Percentiles rank a stretch among this genome's conserved stretches.
Evolutionary conservation across 2,888 invertebrate genomes (phyloP).

Genomic region (Sminthurinus aureus): DNA sequence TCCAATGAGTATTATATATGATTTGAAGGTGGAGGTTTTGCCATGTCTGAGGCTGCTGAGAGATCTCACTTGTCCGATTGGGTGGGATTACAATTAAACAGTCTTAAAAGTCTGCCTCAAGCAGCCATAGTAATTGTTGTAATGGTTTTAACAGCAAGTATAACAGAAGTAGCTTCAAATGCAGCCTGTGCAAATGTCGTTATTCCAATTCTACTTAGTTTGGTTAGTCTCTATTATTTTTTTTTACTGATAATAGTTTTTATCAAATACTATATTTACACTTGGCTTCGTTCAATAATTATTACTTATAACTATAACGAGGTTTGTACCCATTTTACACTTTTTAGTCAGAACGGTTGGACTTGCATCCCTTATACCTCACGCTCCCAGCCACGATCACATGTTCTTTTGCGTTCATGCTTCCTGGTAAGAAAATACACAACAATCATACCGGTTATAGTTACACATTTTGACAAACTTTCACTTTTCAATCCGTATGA

Average conservation of each 20-base stretch:
- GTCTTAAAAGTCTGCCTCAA: conserved; percentile 71
- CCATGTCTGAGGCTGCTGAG: conserved; percentile 85
- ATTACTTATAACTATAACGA: not conserved
- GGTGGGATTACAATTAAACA: conserved; percentile 76
- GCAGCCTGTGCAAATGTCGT: conserved; percentile 90
- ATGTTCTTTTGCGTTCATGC: conserved; percentile 77
- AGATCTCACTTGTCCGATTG: conserved; percentile 78
- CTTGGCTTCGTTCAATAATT: not conserved
- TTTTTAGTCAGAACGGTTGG: conserved; percentile 72
- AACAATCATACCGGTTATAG: too few species aligned
- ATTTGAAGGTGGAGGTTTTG: conserved; percentile 80
- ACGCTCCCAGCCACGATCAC: conserved; percentile 89
- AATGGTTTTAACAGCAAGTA: conserved; percentile 77
- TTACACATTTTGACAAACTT: too few species aligned
- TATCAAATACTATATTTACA: not conserved
- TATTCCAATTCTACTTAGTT: conserved; percentile 81
- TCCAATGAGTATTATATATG: conserved; percentile 6
- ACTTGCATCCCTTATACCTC: conserved; percentile 84
- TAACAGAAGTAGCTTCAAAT: conserved; percentile 90
- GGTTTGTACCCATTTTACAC: not conserved
- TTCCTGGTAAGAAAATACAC: conserved; percentile 39
- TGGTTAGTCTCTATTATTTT: conserved; percentile 66
- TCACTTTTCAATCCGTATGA: too few species aligned
- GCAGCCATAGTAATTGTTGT: conserved; percentile 77
- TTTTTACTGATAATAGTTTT: not conserved